Base-by-base conservation (phyloP, 2,113 vertebrate species). In the Siniperca chuatsi region DNA sequence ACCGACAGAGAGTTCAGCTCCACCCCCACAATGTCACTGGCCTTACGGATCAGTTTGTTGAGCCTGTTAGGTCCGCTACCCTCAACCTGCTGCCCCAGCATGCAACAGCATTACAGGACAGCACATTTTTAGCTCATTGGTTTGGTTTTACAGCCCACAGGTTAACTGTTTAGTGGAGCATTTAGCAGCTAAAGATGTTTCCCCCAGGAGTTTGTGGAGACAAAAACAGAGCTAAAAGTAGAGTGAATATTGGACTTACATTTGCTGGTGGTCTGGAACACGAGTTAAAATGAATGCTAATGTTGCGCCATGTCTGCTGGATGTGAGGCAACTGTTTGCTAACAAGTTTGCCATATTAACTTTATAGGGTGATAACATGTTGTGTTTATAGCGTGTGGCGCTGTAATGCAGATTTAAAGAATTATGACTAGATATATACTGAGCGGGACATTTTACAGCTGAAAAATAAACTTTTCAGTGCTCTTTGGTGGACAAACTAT, bases 381-480 rank as follows among this genome's bases (percentile, higher is more conserved):
- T n/a, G 46, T 40, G 6, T 64, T 80, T 21, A 60, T 7, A 52
- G 10, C 12, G 44, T 65, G 33, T 12, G 52, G 13, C 9, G n/a
- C 23, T 67, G 48, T 44, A 67, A 44, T 57, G 62, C 50, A 54
- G 10, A 62, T 61, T 54, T 29, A 58, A 33, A 60, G 52, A 57
- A 58, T 57, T 57, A 23, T n/a, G 37, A 40, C 4, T 20, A 12
- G 50, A 57, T n/a, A 21, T 61, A 1, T 42, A 29, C 25, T 23
- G 25, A 29, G 25, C 8, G 10, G 4, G 25, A 60, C 40, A 52
- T 46, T 52, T 72, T 52, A 65, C 23, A 46, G 8, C 40, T 37
- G 68, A 29, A n/a, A 80, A 80, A 50, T 21, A 29, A 40, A 75
- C 12, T 55, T 21, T 12, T 55, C 52, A 79, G 35, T 58, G 52